Percentiles rank a stretch among this genome's conserved stretches.
Evolutionary conservation across 2,888 invertebrate genomes (phyloP).

Genomic region (Adelphocoris suturalis): DNA sequence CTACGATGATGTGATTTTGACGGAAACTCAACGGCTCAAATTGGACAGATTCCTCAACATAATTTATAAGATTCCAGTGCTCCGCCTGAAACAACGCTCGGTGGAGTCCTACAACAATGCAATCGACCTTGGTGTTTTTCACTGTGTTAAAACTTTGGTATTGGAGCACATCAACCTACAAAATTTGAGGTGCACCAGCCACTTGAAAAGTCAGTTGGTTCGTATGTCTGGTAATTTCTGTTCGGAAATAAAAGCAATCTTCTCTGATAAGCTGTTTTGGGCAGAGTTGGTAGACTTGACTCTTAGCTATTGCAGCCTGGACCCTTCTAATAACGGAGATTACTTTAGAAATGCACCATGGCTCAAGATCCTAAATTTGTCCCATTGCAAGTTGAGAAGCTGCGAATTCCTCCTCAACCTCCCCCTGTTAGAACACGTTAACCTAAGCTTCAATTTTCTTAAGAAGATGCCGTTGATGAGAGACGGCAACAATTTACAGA

Average conservation of each 20-base stretch:
- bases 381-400: slow-evolving; percentile 82
- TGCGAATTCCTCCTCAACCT: slow-evolving; percentile 82
- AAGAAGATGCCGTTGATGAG: slow-evolving; percentile 82
- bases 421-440: slow-evolving; percentile 83
- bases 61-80: slow-evolving; percentile 53
- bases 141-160: slow-evolving; percentile 72
- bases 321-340: slow-evolving; percentile 67
- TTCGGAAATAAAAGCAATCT: slow-evolving; percentile 75
- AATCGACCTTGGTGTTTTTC: slow-evolving; percentile 73
- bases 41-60: slow-evolving; percentile 25
- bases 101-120: slow-evolving; percentile 64
- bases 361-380: slow-evolving; percentile 83
- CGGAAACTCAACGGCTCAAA: slow-evolving; percentile 34
- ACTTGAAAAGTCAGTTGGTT: slow-evolving; percentile 82
- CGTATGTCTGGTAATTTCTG: slow-evolving; percentile 78
- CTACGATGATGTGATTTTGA: slow-evolving; percentile 20
- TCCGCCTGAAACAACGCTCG: slow-evolving; percentile 65
- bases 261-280: slow-evolving; percentile 70
- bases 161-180: slow-evolving; percentile 72
- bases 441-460: slow-evolving; percentile 84
- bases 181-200: slow-evolving; percentile 80
- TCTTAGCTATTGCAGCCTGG: slow-evolving; percentile 40
- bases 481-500: slow-evolving; percentile 81
- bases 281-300: slow-evolving; percentile 66
- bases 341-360: slow-evolving; percentile 81